A percentile compares a stretch with the other conserved stretches of the same genome.
phyloP scores from a whole-genome alignment of 2,888 invertebrate genomes.

The Rhyacophila evoluta region DNA sequence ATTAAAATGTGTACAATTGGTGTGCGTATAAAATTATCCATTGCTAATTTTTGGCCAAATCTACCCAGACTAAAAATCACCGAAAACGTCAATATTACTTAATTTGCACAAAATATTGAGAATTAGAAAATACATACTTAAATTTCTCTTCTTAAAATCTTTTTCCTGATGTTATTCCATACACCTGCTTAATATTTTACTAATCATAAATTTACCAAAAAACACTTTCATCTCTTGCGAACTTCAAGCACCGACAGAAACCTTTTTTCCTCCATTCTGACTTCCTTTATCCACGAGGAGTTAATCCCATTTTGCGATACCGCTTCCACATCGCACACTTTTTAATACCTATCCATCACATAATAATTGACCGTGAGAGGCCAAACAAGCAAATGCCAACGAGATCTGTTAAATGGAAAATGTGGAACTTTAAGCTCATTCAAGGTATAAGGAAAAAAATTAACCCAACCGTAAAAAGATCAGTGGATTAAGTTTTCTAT shows the following conservation, averaged over 20 bases:
- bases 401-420: conserved; percentile 16
- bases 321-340: neutral
- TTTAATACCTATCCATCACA: conserved; percentile 14
- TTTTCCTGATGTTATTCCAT: neutral
- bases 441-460: neutral
- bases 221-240: neutral
- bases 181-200: neutral
- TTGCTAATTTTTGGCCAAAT: neutral
- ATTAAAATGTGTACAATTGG: no score
- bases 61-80: neutral
- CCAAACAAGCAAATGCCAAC: neutral
- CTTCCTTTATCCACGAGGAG: neutral
- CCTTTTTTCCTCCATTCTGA: neutral
- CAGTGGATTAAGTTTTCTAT: no score
- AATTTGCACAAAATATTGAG: neutral
- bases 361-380: neutral
- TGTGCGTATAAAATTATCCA: neutral
- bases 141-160: no score
- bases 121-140: neutral
- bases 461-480: neutral
- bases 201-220: neutral
- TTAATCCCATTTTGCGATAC: neutral
- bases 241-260: neutral
- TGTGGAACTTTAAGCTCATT: conserved; percentile 5
- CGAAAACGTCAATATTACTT: neutral